phyloP scores from a whole-genome alignment of 2,888 invertebrate genomes.

The Eremobia ochroleuca region DNA sequence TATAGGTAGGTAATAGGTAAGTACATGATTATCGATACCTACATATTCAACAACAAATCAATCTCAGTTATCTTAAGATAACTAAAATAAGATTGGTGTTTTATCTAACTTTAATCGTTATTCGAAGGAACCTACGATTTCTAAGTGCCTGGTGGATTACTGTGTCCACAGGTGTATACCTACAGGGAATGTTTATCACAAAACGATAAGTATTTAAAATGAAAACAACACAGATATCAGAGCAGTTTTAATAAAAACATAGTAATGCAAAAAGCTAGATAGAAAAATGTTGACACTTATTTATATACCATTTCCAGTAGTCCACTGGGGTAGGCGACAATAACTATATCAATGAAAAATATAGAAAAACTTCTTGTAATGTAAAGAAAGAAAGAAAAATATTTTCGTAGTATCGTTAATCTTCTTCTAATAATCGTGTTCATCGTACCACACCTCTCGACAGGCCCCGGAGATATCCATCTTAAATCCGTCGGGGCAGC shows the following conservation, averaged over 20 bases:
- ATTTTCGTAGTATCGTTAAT: not conserved
- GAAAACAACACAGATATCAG: constrained; percentile 13
- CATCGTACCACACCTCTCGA: constrained; percentile 84
- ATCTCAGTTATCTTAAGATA: not conserved
- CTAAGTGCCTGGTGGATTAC: not conserved
- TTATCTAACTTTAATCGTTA: not conserved
- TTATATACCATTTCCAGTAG: not conserved
- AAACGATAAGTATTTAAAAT: constrained; percentile 6
- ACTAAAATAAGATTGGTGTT: not conserved
- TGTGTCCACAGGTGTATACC: not conserved
- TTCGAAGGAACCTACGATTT: not conserved
- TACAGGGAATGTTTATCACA: not conserved
- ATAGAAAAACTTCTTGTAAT: not conserved
- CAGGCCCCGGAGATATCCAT: constrained; percentile 78
- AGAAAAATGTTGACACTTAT: not conserved
- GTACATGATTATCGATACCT: not conserved
- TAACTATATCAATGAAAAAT: not conserved
- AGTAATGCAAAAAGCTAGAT: not conserved
- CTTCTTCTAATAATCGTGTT: constrained; percentile 51
- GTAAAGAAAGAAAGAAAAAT: not conserved
- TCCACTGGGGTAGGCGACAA: not conserved
- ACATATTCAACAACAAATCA: not conserved
- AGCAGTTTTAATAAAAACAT: constrained; percentile 19
- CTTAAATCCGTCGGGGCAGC: constrained; percentile 77
- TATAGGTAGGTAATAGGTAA: not conserved